These are phyloP conservation scores for Climacteris rufus DNA, from an alignment of 2,113 vertebrate species.

Conservation along the genomic window DNA sequence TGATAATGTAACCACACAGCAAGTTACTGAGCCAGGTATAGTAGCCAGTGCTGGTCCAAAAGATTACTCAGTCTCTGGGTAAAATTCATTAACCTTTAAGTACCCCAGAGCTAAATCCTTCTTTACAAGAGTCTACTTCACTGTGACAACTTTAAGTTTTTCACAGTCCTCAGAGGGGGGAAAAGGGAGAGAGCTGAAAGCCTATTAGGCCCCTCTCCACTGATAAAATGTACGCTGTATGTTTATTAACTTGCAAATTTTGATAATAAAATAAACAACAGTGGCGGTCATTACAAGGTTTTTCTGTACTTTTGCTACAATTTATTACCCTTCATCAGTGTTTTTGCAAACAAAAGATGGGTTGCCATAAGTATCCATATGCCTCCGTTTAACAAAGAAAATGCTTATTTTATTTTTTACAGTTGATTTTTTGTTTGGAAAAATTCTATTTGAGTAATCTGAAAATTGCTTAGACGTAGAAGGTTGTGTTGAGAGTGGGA, in stretches of 20 bases:
- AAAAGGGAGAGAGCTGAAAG: neutral
- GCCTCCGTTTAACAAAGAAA: neutral
- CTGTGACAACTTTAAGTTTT: constrained; percentile 36
- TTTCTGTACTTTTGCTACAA: neutral
- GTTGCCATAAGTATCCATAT: neutral
- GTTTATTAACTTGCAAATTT: constrained; percentile 37
- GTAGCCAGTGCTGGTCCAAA: constrained; percentile 13
- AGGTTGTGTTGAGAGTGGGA: neutral
- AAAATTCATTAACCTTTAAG: constrained; percentile 69
- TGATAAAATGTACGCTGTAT: neutral
- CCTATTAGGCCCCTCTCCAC: neutral
- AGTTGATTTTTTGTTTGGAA: neutral
- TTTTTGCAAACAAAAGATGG: neutral
- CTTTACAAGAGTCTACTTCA: constrained; percentile 35
- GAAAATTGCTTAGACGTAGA: neutral
- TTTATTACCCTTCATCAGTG: neutral
- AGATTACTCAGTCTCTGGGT: constrained; percentile 39
- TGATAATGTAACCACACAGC: neutral
- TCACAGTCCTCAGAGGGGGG: neutral
- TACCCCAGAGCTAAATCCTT: constrained; percentile 59
- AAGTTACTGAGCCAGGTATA: neutral
- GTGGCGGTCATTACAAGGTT: neutral
- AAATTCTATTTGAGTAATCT: neutral
- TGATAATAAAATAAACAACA: neutral
- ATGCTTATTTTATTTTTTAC: neutral